Evolutionary conservation across 2,113 vertebrate genomes (phyloP).

Genomic region (Archocentrus centrarchus): DNA sequence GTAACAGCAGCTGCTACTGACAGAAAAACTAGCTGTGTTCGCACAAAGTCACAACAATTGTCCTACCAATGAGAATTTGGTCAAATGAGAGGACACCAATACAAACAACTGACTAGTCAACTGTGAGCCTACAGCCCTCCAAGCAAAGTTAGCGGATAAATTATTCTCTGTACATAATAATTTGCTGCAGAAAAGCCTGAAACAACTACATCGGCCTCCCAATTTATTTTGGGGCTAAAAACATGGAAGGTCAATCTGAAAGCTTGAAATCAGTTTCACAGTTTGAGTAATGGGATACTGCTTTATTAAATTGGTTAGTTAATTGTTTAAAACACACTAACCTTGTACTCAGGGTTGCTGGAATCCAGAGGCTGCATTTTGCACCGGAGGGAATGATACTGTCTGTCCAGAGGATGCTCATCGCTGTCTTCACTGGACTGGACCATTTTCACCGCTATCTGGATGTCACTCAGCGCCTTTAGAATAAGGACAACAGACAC

Average conservation of each 20-base stretch:
- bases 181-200: neutral
- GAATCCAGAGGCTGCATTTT: conserved; percentile 80
- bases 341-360: conserved; percentile 81
- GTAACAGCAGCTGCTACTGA: neutral
- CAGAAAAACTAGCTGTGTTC: neutral
- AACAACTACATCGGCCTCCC: neutral
- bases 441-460: conserved; percentile 89
- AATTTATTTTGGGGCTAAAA: neutral
- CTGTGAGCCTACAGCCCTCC: neutral
- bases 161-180: neutral
- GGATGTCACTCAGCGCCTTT: conserved; percentile 90
- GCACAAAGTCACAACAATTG: neutral
- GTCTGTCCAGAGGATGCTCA: conserved; percentile 87
- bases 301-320: neutral
- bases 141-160: neutral
- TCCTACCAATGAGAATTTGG: neutral
- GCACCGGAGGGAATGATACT: conserved; percentile 85
- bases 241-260: neutral
- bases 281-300: neutral
- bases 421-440: conserved; percentile 73
- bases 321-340: conserved; percentile 39
- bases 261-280: no score
- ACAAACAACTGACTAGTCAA: neutral
- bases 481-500: neutral
- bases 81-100: neutral